Base-by-base conservation (phyloP, 2,797 vertebrate genomes). In the Florisuga fusca region DNA sequence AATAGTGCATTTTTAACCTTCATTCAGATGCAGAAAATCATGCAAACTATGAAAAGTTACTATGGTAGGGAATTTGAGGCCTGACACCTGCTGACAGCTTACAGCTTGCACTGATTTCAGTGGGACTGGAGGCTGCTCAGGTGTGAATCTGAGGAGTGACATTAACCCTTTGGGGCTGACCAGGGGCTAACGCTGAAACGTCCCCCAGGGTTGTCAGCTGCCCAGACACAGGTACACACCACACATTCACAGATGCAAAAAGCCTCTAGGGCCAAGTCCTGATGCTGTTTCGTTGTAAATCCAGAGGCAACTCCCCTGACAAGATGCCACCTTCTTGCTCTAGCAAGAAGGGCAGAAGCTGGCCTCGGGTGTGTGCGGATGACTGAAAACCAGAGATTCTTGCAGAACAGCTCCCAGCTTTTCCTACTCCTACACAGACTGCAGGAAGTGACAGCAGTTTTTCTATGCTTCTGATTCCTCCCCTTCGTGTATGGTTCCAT, bases 401-500 rank as follows among this genome's bases (percentile, higher is more conserved):
- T 69, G 82, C 59, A 62, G 11, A 81, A 46, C 0, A 1, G n/a
- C 33, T 75, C 93, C 92, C 78, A 38, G 80, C 77, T 79, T 15
- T 71, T 87, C n/a, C 76, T 27, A 61, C 57, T 66, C 43, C 91
- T 68, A 33, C 58, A 50, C 11, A 55, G 72, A 76, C 80, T 75
- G 36, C 45, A 54, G 90, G 57, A 43, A 74, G 31, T 0, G 1
- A 73, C 21, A 5, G 31, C 53, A 66, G 74, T 13, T 95, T 33
- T 22, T 12, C 97, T 98, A 99, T 14, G 99, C 99, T 96, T 99
- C 99, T 1, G 99, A 99, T 93, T 99, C 99, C 79, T 98, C 97
- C 82, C 98, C 98, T 43, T 98, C 98, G 6, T 93, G 95, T 1
- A 93, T 27, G n/a, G 98, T 93, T 36, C 97, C 98, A 0, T 97